These are phyloP conservation scores for Brassicogethes aeneus DNA, from an alignment of 2,888 invertebrate genomes.

Conservation along the genomic window DNA sequence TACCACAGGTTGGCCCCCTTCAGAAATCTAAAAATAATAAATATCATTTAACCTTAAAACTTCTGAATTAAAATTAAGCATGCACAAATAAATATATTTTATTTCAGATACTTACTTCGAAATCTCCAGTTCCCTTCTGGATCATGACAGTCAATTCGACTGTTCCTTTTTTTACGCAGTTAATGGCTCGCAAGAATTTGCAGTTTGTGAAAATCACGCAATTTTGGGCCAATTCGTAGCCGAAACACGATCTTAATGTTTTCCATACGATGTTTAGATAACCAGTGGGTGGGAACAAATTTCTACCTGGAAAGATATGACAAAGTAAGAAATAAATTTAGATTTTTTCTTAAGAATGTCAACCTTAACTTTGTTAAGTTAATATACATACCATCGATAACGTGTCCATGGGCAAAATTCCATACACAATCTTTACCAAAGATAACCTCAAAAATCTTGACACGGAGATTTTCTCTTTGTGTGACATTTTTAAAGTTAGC, in stretches of 20 bases:
- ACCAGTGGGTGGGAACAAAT: slow-evolving; percentile 53
- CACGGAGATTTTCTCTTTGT: slow-evolving; percentile 46
- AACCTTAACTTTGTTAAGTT: no score
- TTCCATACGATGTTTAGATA: slow-evolving; percentile 47
- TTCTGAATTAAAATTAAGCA: no score
- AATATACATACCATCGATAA: slow-evolving; percentile 71
- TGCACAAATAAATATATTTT: no score
- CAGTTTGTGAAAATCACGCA: slow-evolving; percentile 51
- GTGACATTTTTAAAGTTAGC: slow-evolving; percentile 32
- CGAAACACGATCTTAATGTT: slow-evolving; percentile 41
- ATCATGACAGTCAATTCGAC: slow-evolving; percentile 22
- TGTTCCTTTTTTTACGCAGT: slow-evolving; percentile 28
- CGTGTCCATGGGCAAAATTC: slow-evolving; percentile 69
- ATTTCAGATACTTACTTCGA: no score
- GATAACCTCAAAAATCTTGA: slow-evolving; percentile 52
- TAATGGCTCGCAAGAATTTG: slow-evolving; percentile 36
- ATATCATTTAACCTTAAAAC: no score
- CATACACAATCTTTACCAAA: slow-evolving; percentile 55
- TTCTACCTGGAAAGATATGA: slow-evolving; percentile 25
- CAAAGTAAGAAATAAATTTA: neutral
- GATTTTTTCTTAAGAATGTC: no score
- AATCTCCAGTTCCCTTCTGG: slow-evolving; percentile 25
- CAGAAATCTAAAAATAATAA: slow-evolving; percentile 30
- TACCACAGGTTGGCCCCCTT: slow-evolving; percentile 16
- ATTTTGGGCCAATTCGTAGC: slow-evolving; percentile 36